Percentiles rank a stretch among this genome's conserved stretches.
These are phyloP conservation scores for Chiridota heheva DNA, from an alignment of 35 echinoderm and acorn worm genomes.

Conservation along the genomic window DNA sequence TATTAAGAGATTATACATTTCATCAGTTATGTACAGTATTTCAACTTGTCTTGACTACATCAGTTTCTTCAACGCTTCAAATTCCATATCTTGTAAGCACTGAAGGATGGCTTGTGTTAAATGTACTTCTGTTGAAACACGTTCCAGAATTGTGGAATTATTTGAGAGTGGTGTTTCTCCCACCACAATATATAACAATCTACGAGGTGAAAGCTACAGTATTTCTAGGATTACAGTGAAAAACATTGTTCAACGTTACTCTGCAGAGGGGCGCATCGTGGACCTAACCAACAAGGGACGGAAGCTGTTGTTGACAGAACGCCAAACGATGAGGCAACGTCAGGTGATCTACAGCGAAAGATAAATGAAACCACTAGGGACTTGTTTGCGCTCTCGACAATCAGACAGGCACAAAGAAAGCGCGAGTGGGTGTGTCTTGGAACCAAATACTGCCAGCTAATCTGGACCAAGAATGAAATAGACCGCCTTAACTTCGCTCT, in stretches of 20 bases:
- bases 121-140: no score
- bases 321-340: neutral
- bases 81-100: no score
- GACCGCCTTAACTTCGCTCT: slow-evolving; percentile 9
- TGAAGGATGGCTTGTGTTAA: no score
- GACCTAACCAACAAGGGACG: neutral
- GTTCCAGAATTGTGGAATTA: no score
- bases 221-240: slow-evolving; percentile 8
- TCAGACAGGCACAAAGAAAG: neutral
- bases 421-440: neutral
- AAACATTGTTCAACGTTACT: slow-evolving; percentile 4
- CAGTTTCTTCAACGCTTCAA: no score
- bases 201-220: neutral
- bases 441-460: neutral
- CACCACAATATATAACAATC: neutral
- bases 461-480: slow-evolving; percentile 1
- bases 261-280: neutral
- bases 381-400: neutral
- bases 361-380: neutral
- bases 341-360: neutral
- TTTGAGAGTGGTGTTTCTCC: no score
- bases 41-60: no score
- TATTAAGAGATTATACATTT: no score
- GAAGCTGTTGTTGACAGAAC: neutral
- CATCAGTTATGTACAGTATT: no score